Evolutionary conservation across 2,113 vertebrate genomes (phyloP), one percentile per base, ranked within the genome.

Genomic region (Pterocles orientalis): DNA sequence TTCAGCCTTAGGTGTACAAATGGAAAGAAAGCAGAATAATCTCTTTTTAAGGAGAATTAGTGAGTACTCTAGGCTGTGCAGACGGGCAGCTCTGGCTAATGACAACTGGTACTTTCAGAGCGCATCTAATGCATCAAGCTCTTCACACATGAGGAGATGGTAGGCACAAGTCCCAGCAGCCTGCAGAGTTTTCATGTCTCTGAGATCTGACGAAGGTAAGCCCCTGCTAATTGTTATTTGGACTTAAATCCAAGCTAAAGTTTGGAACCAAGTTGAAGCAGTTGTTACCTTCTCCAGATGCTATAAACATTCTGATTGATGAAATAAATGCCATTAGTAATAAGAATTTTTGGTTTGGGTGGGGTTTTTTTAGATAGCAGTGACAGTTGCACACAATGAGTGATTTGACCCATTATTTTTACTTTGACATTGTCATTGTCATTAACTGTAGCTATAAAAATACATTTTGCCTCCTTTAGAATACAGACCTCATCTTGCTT

Each of bases 381-480:
- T n/a, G 41, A 34, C 39, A 70, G 33, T 62, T 58, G 80, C 68
- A 91, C 34, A 76, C 76, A 76, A 79, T 57, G 73, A 94, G 72
- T 79, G 23, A 92, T 95, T 84, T 76, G 75, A 76, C 21, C 43
- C 57, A 75, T 87, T 94, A 78, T 91, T 94, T 92, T 84, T 76
- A 82, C 61, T 77, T 94, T 92, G 91, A 91, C 61, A 41, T 82
- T 79, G 80, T 57, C 88, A 82, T 82, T 79, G 83, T 57, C 88
- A 82, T 94, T 95, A 93, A 79, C 81, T 89, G 70, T 36, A 73
- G 50, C 77, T 94, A 85, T 86, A 92, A 92, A 92, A 86, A 93
- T 73, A 50, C 36, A 43, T 91, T 87, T 91, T 94, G 69, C 70
- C 50, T 96, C 45, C 56, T 93, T 86, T 71, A 69, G 29, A 90